Conservation (phyloP, 2,888 invertebrate genomes). For the Eutolmus rufibarbis region DNA sequence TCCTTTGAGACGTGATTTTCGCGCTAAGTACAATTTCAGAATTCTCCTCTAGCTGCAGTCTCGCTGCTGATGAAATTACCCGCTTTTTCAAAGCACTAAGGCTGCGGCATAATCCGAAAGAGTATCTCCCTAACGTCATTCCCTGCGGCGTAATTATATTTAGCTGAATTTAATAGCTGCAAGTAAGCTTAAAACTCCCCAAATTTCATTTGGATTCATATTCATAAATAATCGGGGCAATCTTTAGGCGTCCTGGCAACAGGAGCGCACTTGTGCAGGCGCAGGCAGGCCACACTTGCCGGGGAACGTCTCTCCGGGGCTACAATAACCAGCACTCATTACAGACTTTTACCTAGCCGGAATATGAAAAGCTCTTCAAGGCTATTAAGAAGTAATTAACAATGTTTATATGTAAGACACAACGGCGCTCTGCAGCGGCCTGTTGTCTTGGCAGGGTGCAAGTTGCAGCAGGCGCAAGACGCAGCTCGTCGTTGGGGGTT, state of each 20-base stretch:
- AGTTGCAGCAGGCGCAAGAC: background rate
- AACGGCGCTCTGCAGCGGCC: background rate
- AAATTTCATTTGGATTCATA: slow-evolving; percentile 18
- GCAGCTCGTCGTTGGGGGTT: background rate
- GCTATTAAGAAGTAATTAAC: slow-evolving; percentile 32
- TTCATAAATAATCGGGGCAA: slow-evolving; percentile 22
- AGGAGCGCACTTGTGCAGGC: background rate
- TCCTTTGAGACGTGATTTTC: background rate
- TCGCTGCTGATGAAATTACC: background rate
- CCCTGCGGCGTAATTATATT: background rate
- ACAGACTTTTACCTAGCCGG: slow-evolving; percentile 8
- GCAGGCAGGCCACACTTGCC: background rate
- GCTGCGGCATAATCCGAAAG: background rate
- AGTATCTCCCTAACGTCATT: background rate
- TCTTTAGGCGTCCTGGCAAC: background rate
- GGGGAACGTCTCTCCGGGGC: background rate
- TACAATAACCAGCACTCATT: background rate
- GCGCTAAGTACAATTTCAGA: background rate
- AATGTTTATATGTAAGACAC: slow-evolving; percentile 21
- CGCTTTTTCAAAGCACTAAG: background rate
- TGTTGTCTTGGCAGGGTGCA: background rate
- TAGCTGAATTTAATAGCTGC: slow-evolving; percentile 5
- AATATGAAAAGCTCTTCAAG: slow-evolving; percentile 25
- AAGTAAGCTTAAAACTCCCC: slow-evolving; percentile 11
- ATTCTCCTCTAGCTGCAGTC: background rate